These are phyloP conservation scores for Thecocarcelia acutangulata DNA, from an alignment of 2,888 invertebrate genomes.

Conservation along the genomic window DNA sequence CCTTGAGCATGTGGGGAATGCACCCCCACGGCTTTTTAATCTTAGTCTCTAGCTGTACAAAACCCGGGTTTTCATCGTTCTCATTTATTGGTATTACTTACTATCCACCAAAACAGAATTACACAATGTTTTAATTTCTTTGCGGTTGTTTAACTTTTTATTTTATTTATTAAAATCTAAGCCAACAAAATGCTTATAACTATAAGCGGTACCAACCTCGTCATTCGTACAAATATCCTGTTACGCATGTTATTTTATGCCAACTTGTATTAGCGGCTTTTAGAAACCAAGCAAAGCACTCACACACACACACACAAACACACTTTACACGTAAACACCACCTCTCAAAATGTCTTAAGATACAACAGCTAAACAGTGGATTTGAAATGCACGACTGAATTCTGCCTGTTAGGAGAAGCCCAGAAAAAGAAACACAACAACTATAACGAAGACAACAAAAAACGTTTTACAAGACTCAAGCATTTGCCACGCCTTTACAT, in stretches of 20 bases:
- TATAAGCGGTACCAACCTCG: conserved; percentile 14
- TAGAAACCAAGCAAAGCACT: conserved; percentile 8
- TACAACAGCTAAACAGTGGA: conserved; percentile 26
- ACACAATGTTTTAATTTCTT: not conserved
- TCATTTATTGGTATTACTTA: not conserved
- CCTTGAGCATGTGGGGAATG: too few species aligned
- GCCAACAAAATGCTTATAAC: conserved; percentile 16
- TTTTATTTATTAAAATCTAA: conserved; percentile 5
- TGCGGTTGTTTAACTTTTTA: not conserved
- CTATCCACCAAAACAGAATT: not conserved
- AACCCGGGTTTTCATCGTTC: not conserved
- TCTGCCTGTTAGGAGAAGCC: conserved; percentile 32
- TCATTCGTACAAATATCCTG: conserved; percentile 61
- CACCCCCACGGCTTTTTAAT: too few species aligned
- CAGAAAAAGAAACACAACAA: conserved; percentile 5
- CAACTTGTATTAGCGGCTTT: conserved; percentile 54
- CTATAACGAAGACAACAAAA: not conserved
- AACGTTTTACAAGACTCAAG: conserved; percentile 21
- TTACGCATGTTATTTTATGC: conserved; percentile 66
- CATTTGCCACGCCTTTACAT: conserved; percentile 65
- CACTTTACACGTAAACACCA: conserved; percentile 20
- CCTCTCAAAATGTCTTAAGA: conserved; percentile 32
- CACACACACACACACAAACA: too few species aligned
- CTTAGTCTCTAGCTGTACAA: too few species aligned
- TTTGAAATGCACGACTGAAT: conserved; percentile 68